A percentile compares a stretch with the other conserved stretches of the same genome.
Evolutionary conservation across 2,797 vertebrate genomes (phyloP).

Genomic region (Pitangus sulphuratus): DNA sequence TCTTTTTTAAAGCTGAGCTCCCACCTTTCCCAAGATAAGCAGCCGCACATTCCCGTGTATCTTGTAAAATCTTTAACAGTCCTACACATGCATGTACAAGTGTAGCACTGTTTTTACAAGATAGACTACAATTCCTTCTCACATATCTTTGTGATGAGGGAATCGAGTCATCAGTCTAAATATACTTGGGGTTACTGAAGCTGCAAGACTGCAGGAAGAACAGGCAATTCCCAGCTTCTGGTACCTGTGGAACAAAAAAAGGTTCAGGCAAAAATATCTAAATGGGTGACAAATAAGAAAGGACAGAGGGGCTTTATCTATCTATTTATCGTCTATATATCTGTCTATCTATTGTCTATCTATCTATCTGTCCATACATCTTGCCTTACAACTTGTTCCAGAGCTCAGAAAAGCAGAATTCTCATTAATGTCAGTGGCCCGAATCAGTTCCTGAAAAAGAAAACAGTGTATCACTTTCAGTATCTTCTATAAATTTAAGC

Average conservation of each 20-base stretch:
- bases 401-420: background rate
- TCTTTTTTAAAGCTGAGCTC: background rate
- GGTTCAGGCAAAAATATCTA: background rate
- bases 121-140: conserved; percentile 52
- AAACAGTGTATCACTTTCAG: background rate
- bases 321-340: background rate
- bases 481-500: background rate
- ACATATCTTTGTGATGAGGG: conserved; percentile 42
- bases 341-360: background rate
- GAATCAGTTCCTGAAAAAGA: background rate
- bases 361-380: background rate
- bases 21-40: conserved; percentile 16
- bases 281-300: background rate
- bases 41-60: background rate
- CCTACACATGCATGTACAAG: conserved; percentile 66
- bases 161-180: conserved; percentile 41
- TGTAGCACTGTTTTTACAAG: conserved; percentile 28
- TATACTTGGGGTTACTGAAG: conserved; percentile 20
- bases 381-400: background rate
- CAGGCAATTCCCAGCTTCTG: background rate
- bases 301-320: background rate
- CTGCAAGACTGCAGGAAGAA: background rate
- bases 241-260: background rate
- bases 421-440: background rate
- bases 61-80: conserved; percentile 57